Base-by-base conservation (phyloP, 1,140 invertebrate genomes). In the Habropoda laboriosa region DNA sequence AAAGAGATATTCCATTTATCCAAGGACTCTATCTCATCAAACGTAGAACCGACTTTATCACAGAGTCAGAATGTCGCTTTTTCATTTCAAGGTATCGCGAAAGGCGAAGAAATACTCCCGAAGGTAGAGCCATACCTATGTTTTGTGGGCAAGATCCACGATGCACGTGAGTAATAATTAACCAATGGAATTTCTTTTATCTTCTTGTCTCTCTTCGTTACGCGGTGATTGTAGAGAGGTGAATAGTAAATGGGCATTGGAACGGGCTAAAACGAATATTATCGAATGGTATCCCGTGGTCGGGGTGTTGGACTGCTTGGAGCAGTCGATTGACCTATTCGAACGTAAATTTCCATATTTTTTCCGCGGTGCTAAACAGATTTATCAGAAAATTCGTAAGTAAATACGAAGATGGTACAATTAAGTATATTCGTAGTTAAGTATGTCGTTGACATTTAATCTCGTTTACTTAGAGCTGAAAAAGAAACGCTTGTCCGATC, bases 101-200 rank as follows among this genome's bases (percentile, higher is more conserved):
- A 79, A 67, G 86, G 81, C 35, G 82, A 85, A 80, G 80, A 38
- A 47, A 81, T 3, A 70, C 67, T 16, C 79, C 88, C 57, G 91
- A 91, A 63, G 81, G 74, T 30, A 88, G 90, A 75, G 91, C 93
- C 7, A 94, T 96, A 81, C 93, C 95, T 7, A 95, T 95, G 86
- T 96, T 96, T 86, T 96, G 95, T 82, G 95, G 95, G n/a, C 94
- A 96, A 71, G 92, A 95, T 83, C 86, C 90, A 6, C 91, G 93
- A 40, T 96, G 95, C 89, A 93, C 91, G 95, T 95, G 92, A 94
- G 93, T 91, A 83, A 38, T 45, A 16, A 55, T 73, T 3, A 47
- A 3, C 3, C 8, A 7, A 6, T 1, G 16, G 2, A 21, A 63
- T 2, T 76, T 13, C 55, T 53, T 51, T 64, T 3, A 18, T 10